Conservation (phyloP, 2,888 invertebrate species). For the Adineta ricciae region DNA sequence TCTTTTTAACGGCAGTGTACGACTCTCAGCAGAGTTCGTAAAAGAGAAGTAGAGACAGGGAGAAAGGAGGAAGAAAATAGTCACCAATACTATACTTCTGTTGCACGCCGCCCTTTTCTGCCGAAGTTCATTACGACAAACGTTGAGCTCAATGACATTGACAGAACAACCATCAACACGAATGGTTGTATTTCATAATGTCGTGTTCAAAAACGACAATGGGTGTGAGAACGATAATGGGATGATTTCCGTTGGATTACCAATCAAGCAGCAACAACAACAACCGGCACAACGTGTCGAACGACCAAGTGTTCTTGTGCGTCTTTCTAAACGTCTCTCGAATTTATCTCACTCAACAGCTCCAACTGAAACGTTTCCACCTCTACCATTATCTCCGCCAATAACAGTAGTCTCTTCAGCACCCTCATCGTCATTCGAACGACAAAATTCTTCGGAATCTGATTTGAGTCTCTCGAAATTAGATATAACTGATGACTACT, state of each 20-base stretch:
- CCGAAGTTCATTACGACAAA: neutral
- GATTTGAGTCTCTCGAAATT: slow-evolving; percentile 2
- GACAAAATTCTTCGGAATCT: slow-evolving; percentile 1
- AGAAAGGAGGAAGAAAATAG: neutral
- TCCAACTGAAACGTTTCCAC: neutral
- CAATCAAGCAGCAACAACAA: neutral
- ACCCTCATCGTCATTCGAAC: neutral
- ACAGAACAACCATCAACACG: neutral
- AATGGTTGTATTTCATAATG: neutral
- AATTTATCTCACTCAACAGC: neutral
- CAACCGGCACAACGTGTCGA: neutral
- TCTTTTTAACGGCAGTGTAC: neutral
- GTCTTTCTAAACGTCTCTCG: neutral
- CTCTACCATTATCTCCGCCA: neutral
- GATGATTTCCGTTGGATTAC: neutral
- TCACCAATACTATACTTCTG: neutral
- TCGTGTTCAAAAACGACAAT: neutral
- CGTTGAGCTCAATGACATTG: slow-evolving; percentile 9
- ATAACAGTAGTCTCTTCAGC: neutral
- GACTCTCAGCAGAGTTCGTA: neutral
- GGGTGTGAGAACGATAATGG: neutral
- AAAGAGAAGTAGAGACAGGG: neutral
- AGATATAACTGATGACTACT: slow-evolving; percentile 7
- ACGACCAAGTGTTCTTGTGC: neutral
- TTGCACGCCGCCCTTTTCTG: neutral